A percentile compares a stretch with the other conserved stretches of the same genome.
Evolutionary conservation across 2,888 invertebrate genomes (phyloP).

Genomic region (Sipha maydis): DNA sequence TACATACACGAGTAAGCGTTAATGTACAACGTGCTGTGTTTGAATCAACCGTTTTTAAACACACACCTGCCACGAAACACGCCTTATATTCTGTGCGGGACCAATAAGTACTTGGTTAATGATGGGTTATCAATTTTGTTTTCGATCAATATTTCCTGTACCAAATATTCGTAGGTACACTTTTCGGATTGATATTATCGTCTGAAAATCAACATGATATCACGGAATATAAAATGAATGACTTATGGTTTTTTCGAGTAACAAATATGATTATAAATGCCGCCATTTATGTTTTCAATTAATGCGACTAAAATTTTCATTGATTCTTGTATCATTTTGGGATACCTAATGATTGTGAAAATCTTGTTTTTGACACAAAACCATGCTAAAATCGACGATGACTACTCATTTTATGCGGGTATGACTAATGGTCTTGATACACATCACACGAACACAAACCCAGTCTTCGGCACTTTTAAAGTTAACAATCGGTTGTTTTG

Average conservation of each 20-base stretch:
- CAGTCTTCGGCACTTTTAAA: conserved; percentile 27
- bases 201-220: background rate
- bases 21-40: background rate
- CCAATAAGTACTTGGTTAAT: background rate
- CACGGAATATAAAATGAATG: background rate
- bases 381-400: conserved; percentile 15
- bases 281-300: background rate
- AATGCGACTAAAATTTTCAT: background rate
- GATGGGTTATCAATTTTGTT: too few species aligned
- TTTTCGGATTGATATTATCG: background rate
- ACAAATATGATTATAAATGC: too few species aligned
- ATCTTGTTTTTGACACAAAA: background rate
- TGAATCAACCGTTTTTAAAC: background rate
- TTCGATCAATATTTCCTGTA: too few species aligned
- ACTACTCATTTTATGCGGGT: background rate
- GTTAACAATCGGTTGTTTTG: conserved; percentile 8
- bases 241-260: background rate
- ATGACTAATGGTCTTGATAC: conserved; percentile 18
- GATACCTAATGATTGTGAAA: background rate
- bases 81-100: background rate
- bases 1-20: background rate
- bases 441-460: background rate
- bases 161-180: background rate
- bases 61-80: background rate
- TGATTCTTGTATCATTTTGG: background rate